Base-by-base conservation (phyloP, 2,888 invertebrate species). In the Lamellibrachia columna region DNA sequence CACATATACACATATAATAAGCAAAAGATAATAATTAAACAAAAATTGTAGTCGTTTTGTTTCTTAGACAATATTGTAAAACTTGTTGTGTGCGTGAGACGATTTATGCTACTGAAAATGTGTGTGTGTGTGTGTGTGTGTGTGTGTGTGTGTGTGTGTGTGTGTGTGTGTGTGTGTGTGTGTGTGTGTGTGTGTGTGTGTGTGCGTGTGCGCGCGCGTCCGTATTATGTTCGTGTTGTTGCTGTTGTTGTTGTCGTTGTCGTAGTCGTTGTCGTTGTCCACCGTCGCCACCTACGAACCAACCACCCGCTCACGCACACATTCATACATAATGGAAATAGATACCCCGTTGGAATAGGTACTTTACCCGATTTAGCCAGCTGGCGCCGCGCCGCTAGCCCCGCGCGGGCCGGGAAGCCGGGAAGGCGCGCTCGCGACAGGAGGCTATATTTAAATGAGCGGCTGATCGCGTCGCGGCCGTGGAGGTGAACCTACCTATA, bases 361-460 rank as follows among this genome's bases (percentile, higher is more conserved):
- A 75, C 75, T 75, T 75, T 75, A 75, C 75, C 75, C 75, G 75
- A 75, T 75, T 75, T 75, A 75, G 75, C 75, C 75, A 75, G 75
- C 75, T 15, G 22, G 75, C 3, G 75, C 15, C n/a, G n/a, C 75
- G 22, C 15, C 75, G 15, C 3, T 6, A 75, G 75, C 75, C 75
- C 3, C 22, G 75, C 75, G 22, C 75, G 75, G 75, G 75, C 58
- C 3, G 3, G 75, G 75, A 75, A 75, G 75, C 75, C 75, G n/a
- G 3, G 75, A n/a, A 75, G n/a, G 75, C 75, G 22, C 4, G 22
- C 75, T 22, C 15, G 75, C 22, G 75, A 75, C 75, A 75, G 22
- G 2, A n/a, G 75, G 75, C 75, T 75, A 75, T 75, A 75, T 75
- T 75, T 75, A 75, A 75, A 75, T 75, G 15, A 0, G 75, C 75